Conservation (phyloP, 2,113 vertebrate species). For the Corydoras sp. region DNA sequence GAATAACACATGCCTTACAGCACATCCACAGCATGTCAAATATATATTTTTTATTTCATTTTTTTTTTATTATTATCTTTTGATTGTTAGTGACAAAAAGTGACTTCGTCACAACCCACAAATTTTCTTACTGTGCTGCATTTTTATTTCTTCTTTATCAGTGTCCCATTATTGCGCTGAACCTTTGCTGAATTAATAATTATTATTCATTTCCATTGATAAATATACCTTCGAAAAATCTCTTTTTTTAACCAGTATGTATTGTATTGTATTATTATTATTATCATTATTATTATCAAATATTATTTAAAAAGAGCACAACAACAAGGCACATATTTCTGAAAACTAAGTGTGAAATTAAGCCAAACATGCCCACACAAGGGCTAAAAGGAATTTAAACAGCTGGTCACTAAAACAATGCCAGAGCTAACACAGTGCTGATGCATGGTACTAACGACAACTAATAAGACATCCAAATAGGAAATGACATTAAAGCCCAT, state of each 20-base stretch:
- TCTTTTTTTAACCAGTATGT: too few species aligned
- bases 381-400: conserved; percentile 12
- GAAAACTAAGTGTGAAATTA: conserved; percentile 4
- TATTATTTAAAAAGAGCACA: conserved; percentile 13
- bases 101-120: too few species aligned
- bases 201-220: neutral
- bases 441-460: conserved; percentile 37
- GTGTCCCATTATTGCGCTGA: too few species aligned
- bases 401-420: conserved; percentile 32
- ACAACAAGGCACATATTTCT: conserved; percentile 12
- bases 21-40: too few species aligned
- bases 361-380: conserved; percentile 18
- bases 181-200: too few species aligned
- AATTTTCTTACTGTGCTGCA: too few species aligned
- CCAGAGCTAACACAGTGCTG: conserved; percentile 28
- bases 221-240: neutral
- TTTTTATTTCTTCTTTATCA: too few species aligned
- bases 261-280: too few species aligned
- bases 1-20: too few species aligned
- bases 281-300: neutral
- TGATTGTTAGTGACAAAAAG: too few species aligned
- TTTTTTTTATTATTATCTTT: too few species aligned
- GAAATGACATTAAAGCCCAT: conserved; percentile 25
- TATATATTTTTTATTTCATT: too few species aligned
- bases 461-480: conserved; percentile 41